Conservation (phyloP, 30 jellyfish, hydroid and myxozoan genomes). For the Hydra vulgaris region DNA sequence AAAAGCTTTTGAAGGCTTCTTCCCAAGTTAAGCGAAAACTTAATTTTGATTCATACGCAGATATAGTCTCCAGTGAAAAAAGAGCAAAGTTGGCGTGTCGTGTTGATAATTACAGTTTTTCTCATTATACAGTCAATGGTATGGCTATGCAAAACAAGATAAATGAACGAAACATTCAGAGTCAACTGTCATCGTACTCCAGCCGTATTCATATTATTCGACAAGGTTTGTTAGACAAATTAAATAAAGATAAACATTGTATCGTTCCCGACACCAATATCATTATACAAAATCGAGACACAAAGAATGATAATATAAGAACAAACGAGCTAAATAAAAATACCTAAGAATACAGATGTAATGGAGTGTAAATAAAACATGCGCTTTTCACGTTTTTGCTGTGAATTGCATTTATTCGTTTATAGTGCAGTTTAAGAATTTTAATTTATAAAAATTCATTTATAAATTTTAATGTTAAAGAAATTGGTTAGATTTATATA, state of each 20-base stretch:
- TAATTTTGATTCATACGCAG: constrained; percentile 9
- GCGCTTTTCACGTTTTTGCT: too few species aligned
- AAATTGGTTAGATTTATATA: too few species aligned
- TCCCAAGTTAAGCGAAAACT: constrained; percentile 15
- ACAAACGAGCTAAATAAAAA: too few species aligned
- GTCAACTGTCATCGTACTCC: constrained; percentile 12
- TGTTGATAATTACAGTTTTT: neutral
- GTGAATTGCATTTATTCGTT: too few species aligned
- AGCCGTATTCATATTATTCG: neutral
- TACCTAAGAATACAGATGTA: too few species aligned
- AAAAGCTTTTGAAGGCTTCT: constrained; percentile 8
- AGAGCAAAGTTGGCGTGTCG: neutral
- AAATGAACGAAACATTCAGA: constrained; percentile 3
- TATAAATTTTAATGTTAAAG: too few species aligned
- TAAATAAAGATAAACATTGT: neutral
- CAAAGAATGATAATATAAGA: too few species aligned
- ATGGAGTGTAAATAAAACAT: too few species aligned
- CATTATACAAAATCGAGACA: too few species aligned
- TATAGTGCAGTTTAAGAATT: too few species aligned
- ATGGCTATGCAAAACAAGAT: neutral
- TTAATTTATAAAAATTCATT: too few species aligned
- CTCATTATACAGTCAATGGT: neutral
- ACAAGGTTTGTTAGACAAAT: too few species aligned
- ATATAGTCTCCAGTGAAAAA: neutral
- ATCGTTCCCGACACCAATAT: neutral